Base-by-base conservation (phyloP, 2,888 invertebrate genomes). In the Heteromyza rotundicornis region DNA sequence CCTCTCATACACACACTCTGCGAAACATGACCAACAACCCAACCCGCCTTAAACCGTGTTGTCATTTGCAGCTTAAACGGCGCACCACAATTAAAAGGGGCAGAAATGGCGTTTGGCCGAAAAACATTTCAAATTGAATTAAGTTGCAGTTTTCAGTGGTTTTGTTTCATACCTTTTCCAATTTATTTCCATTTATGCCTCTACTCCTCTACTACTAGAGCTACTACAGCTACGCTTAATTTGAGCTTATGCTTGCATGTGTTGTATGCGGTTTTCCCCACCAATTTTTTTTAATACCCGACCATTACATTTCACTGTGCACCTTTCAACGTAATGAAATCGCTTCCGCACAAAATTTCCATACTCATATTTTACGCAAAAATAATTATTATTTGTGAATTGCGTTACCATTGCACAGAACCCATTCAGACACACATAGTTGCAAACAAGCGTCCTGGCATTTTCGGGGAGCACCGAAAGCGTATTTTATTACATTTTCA, bases 91-190 rank as follows among this genome's bases (percentile, higher is more conserved):
- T 53, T 53, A 53, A 53, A 53, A 53, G 35, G 16, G 36, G 36
- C 16, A 23, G 57, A n/a, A 40, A n/a, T 40, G 3, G 8, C 40
- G 12, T 14, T n/a, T 27, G 10, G n/a, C n/a, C 27, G 12, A 40
- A 40, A 40, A 27, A n/a, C 40, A n/a, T 40, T 40, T 40, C 14
- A 47, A 60, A 60, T 60, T 60, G 27, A 59, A 60, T 60, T 35
- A 60, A 60, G 60, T 56, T 56, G 51, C 16, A 17, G 35, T n/a
- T 12, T 20, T 36, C 36, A 32, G 57, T 47, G 12, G 23, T 36
- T 54, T 16, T 36, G 24, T 57, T 57, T 57, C 24, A 24, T 24
- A 57, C n/a, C n/a, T 14, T 16, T 47, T 47, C 32, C 56, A 47
- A 57, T 57, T 47, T 57, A 57, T 49, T 57, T 57, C 12, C 57